Percentiles rank a stretch among this genome's conserved stretches.
phyloP scores from a whole-genome alignment of 2,797 vertebrate genomes.

The Chiloscyllium punctatum region DNA sequence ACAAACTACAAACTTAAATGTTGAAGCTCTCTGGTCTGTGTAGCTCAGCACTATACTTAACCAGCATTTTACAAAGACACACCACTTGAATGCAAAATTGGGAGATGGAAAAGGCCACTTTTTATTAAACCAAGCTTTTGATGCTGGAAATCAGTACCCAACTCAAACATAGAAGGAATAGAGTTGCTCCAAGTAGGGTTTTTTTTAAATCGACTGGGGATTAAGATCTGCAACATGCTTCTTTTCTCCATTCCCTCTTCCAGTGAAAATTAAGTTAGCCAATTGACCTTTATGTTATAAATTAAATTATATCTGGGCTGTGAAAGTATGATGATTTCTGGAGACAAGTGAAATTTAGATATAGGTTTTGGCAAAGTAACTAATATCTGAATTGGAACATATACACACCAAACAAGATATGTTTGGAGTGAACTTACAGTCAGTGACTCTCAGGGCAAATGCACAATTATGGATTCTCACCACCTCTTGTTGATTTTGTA shows the following conservation, averaged over 20 bases:
- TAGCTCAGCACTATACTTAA: no score
- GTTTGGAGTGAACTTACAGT: neutral
- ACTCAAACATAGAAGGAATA: neutral
- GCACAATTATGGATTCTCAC: neutral
- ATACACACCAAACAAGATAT: neutral
- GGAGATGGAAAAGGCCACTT: neutral
- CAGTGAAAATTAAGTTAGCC: neutral
- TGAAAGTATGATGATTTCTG: neutral
- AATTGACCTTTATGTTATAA: neutral
- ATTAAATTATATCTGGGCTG: neutral
- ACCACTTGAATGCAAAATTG: neutral
- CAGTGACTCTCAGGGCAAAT: neutral
- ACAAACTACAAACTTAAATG: neutral
- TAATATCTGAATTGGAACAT: neutral
- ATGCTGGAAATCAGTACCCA: neutral
- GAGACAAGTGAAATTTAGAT: neutral
- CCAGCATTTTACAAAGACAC: neutral
- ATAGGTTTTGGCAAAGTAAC: neutral
- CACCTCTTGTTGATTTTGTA: neutral
- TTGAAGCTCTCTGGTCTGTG: neutral
- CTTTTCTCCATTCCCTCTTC: neutral
- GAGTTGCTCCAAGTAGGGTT: neutral
- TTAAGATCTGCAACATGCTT: neutral
- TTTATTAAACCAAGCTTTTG: neutral
- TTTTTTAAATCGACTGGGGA: neutral